Base-by-base conservation (phyloP, 2,113 vertebrate genomes). In the Rhinopomastus cyanomelas region DNA sequence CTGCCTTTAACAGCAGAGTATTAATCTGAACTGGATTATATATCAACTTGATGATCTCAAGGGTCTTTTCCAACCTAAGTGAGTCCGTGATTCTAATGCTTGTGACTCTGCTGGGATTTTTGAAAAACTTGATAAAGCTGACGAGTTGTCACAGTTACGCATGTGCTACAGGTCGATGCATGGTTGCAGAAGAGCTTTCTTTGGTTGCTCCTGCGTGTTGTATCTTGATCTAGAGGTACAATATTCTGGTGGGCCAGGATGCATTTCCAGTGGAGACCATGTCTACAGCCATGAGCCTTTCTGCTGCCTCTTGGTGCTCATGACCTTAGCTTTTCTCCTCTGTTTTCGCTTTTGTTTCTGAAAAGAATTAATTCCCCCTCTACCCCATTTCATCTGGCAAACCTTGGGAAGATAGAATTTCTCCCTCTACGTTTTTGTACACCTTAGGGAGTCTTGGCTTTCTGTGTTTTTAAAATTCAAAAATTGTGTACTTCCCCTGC, bases 381-480 rank as follows among this genome's bases (percentile, higher is more conserved):
- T 84, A 91, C 75, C 32, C 29, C 91, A 73, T 81, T 81, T 93
- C 90, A 14, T 92, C 81, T 95, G 65, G 80, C 76, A 88, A 89
- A 85, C 29, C 32, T 78, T 65, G 57, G 44, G 36, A 81, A 94
- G 89, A 83, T 92, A 95, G 69, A 78, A 89, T 96, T 95, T 94
- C 93, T 86, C 53, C 73, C 73, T 83, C 80, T 78, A 67, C 83
- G 16, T 93, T 91, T 96, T 92, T 92, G 57, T 83, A 65, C 68
- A 83, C 93, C 73, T 91, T 46, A 78, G 94, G 68, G 95, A 95
- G 53, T 65, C 39, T 91, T 81, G 30, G 1, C 30, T 92, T 95
- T 92, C 95, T 92, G 44, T 89, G 57, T 39, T 89, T 85, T 87
- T 85, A 75, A 95, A 93, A 95, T 91, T 88, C 73, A 92, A 81